Base-by-base conservation (phyloP, 2,113 vertebrate genomes). In the Amphiprion percula region DNA sequence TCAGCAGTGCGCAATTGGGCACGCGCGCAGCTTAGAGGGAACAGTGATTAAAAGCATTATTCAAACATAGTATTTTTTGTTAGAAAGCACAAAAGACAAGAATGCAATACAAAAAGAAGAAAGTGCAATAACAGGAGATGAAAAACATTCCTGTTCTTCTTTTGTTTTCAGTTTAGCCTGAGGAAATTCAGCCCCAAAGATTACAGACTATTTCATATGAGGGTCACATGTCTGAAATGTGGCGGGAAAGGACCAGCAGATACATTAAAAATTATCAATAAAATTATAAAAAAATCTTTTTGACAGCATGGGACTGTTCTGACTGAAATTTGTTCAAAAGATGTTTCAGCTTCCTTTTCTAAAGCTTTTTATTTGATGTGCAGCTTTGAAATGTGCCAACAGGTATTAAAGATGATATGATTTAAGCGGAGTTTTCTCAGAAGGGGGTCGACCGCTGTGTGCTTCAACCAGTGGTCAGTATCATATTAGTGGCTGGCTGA, bases 351-450 rank as follows among this genome's bases (percentile, higher is more conserved):
- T 41, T 2, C 21, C n/a, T 56, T 72, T 76, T 47, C 9, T 2
- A 26, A 46, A 28, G n/a, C 23, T 41, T 73, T 77, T 65, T 46
- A 77, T 73, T 41, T 11, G 23, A 41, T 49, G 23, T 0, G 23
- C 11, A 49, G 26, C 30, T 78, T 69, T 60, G 47, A 30, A 56
- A 53, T 23, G 4, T n/a, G 47, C 46, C 39, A 16, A 15, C 47
- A 17, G 49, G 59, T 65, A 59, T 69, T 28, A 63, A 73, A 77
- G 69, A 68, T 81, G 52, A 54, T 33, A 63, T 10, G 17, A 80
- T 73, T 47, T 21, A 23, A 28, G 65, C 1, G 46, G 24, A n/a
- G 26, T 28, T 39, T 53, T 41, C 41, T 15, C 62, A 47, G 24
- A 30, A 30, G 55, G 33, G 1, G 21, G 53, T 47, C 1, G 10